phyloP scores from a whole-genome alignment of 2,888 invertebrate genomes.

The Sphaerophoria rueppellii region DNA sequence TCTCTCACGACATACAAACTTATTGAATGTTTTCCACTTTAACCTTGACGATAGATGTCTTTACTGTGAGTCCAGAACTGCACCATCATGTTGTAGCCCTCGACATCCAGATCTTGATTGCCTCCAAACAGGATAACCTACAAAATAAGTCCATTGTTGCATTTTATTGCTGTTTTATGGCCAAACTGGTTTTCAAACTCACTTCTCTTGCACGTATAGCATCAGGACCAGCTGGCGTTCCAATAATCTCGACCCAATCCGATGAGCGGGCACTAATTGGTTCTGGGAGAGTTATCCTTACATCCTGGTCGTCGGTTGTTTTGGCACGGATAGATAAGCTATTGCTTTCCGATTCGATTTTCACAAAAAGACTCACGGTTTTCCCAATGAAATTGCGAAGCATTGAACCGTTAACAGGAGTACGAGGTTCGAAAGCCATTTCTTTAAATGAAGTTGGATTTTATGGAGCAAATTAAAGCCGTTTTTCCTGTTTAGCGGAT shows the following conservation, averaged over 20 bases:
- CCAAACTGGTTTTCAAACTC: not conserved
- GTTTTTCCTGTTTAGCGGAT: not conserved
- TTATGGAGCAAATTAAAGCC: constrained; percentile 75
- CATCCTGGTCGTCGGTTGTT: constrained; percentile 77
- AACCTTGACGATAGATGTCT: constrained; percentile 70
- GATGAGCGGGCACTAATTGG: constrained; percentile 76
- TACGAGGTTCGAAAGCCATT: constrained; percentile 78
- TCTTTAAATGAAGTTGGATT: constrained; percentile 73
- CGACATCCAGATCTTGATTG: constrained; percentile 79
- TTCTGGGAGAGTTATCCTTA: constrained; percentile 77
- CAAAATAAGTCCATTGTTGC: constrained; percentile 14
- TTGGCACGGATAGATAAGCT: constrained; percentile 76
- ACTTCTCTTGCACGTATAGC: constrained; percentile 79
- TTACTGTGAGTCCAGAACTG: constrained; percentile 78
- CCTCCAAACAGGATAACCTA: constrained; percentile 80
- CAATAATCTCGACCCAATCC: constrained; percentile 81
- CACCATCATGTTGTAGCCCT: constrained; percentile 80
- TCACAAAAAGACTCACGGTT: constrained; percentile 79
- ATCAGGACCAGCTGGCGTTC: constrained; percentile 76
- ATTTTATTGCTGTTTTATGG: not conserved
- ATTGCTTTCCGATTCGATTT: constrained; percentile 77
- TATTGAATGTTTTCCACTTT: not conserved
- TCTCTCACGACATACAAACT: too few species aligned
- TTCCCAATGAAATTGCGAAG: constrained; percentile 78
- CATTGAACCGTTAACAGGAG: constrained; percentile 78